Evolutionary conservation across 1,140 invertebrate genomes (phyloP).

Genomic region (Lucilia cuprina): DNA sequence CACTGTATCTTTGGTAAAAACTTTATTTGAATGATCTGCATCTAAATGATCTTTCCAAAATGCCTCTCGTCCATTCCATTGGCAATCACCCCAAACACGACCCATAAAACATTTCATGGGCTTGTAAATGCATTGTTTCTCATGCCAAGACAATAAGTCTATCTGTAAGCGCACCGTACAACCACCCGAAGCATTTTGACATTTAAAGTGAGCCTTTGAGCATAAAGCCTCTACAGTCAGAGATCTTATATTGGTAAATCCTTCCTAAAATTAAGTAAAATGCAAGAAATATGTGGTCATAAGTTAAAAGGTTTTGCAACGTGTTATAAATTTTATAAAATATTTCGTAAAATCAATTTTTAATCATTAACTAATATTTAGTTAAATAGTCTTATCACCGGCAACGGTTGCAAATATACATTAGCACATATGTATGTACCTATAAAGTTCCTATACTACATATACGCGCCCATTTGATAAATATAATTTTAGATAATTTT

Average conservation of each 20-base stretch:
- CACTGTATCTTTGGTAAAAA: constrained; percentile 43
- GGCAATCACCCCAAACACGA: constrained; percentile 58
- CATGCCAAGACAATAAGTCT: constrained; percentile 56
- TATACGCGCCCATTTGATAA: not conserved
- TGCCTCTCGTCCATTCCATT: constrained; percentile 55
- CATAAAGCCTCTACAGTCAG: constrained; percentile 58
- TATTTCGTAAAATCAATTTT: not conserved
- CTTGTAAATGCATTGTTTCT: constrained; percentile 59
- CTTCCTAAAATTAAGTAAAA: constrained; percentile 44
- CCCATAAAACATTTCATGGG: constrained; percentile 61
- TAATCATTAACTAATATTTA: constrained; percentile 7
- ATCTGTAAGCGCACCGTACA: constrained; percentile 56
- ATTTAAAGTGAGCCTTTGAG: constrained; percentile 58
- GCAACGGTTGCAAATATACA: not conserved
- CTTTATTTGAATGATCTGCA: constrained; percentile 48
- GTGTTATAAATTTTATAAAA: not conserved
- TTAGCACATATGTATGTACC: not conserved
- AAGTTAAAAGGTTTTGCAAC: not conserved
- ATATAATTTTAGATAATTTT: not conserved
- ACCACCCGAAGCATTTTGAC: constrained; percentile 51
- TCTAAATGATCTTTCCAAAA: constrained; percentile 60
- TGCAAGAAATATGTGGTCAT: not conserved
- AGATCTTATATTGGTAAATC: constrained; percentile 55
- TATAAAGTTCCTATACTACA: not conserved
- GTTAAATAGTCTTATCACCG: not conserved